A percentile compares a stretch with the other conserved stretches of the same genome.
Conservation (phyloP, 2,797 vertebrate species). For the Rhinatrema bivittatum region DNA sequence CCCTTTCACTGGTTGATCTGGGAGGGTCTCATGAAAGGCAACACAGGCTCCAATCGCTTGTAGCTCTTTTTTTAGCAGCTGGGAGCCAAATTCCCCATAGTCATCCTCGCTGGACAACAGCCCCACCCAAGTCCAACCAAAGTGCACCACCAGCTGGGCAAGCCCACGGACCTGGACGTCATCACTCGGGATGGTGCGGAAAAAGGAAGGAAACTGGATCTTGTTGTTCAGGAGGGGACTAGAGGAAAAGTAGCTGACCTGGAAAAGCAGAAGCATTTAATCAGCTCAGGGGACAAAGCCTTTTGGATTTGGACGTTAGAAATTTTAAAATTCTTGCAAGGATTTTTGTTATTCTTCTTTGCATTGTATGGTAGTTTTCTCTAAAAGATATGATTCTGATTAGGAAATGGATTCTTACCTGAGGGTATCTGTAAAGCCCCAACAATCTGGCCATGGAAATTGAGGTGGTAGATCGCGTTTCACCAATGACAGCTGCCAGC, state of each 20-base stretch:
- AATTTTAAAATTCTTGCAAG: too few species aligned
- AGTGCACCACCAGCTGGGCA: background rate
- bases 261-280: background rate
- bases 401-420: too few species aligned
- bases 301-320: too few species aligned
- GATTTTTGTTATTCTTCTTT: too few species aligned
- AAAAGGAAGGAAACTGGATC: too few species aligned
- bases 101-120: background rate
- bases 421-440: slow-evolving; percentile 20
- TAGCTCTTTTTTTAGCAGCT: background rate
- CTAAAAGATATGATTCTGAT: too few species aligned
- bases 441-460: slow-evolving; percentile 17
- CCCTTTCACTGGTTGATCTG: background rate
- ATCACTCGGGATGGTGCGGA: too few species aligned
- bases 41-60: background rate
- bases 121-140: background rate
- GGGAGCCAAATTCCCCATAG: background rate
- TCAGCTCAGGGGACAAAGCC: too few species aligned
- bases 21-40: slow-evolving; percentile 4
- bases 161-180: background rate
- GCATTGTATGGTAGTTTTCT: too few species aligned
- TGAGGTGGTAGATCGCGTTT: slow-evolving; percentile 8
- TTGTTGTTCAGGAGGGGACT: too few species aligned
- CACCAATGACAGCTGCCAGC: slow-evolving; percentile 9
- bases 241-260: background rate